phyloP scores from a whole-genome alignment of 53 echinoderm and acorn worm genomes.

The Echinarachnius parma region DNA sequence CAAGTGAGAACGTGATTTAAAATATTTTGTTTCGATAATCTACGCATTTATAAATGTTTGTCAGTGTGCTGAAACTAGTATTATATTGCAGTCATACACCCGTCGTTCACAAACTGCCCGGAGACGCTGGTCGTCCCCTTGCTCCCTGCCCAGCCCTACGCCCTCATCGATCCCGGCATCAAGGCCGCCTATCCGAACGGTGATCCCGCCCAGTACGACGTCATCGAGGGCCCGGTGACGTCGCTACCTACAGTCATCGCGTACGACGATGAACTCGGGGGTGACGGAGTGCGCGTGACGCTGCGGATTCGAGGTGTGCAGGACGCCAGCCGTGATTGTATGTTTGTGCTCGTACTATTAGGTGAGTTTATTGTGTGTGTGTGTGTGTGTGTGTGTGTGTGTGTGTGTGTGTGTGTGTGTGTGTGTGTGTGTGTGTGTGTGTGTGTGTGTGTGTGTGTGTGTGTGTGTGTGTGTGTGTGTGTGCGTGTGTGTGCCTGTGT shows the following conservation, averaged over 20 bases:
- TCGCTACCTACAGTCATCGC: slow-evolving; percentile 1
- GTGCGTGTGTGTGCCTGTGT: too few species aligned
- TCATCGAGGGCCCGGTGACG: slow-evolving; percentile 10
- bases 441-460: too few species aligned
- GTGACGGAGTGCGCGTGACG: slow-evolving; percentile 26
- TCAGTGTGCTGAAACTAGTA: too few species aligned
- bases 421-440: too few species aligned
- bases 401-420: too few species aligned
- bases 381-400: too few species aligned
- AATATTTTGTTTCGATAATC: neutral
- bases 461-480: too few species aligned
- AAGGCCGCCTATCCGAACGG: neutral
- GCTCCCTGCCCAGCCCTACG: slow-evolving; percentile 4
- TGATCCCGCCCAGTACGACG: slow-evolving; percentile 3
- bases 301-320: slow-evolving; percentile 6
- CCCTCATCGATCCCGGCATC: slow-evolving; percentile 5
- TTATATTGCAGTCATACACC: neutral
- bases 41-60: too few species aligned
- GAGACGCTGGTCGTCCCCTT: neutral
- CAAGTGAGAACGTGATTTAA: neutral
- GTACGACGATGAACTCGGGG: neutral
- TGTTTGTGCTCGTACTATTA: slow-evolving; percentile 1
- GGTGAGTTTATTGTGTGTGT: too few species aligned
- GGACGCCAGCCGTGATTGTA: slow-evolving; percentile 11
- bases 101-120: slow-evolving; percentile 16